These are phyloP conservation scores for Clarias laeviceps DNA, from an alignment of 2,797 vertebrate genomes.

Conservation along the genomic window DNA sequence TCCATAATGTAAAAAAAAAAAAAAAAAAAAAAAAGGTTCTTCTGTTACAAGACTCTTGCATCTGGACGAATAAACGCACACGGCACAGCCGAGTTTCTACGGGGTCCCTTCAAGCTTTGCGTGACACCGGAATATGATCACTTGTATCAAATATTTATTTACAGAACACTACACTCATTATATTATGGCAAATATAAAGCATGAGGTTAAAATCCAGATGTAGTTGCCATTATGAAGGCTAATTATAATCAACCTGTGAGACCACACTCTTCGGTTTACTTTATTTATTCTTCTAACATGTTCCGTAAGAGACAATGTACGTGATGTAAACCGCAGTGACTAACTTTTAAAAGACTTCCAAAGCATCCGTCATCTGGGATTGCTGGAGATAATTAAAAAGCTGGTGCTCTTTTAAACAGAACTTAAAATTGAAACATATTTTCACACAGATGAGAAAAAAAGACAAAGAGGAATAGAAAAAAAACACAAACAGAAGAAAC, in stretches of 20 bases:
- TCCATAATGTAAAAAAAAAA: neutral
- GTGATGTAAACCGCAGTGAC: slow-evolving; percentile 12
- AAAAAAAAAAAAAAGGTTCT: neutral
- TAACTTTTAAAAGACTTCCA: neutral
- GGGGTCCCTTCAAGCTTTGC: neutral
- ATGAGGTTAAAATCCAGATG: slow-evolving; percentile 8
- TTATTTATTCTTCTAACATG: neutral
- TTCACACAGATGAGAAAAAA: slow-evolving; percentile 1
- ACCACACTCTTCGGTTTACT: slow-evolving; percentile 23
- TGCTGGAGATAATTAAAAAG: slow-evolving; percentile 8
- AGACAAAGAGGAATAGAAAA: too few relatives aligned
- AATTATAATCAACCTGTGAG: slow-evolving; percentile 12
- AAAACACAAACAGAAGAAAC: neutral
- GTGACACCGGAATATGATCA: neutral
- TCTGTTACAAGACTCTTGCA: neutral
- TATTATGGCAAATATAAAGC: neutral
- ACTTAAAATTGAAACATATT: slow-evolving; percentile 8
- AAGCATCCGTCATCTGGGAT: neutral
- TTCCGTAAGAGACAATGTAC: slow-evolving; percentile 7
- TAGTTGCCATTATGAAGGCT: neutral
- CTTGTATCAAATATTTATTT: slow-evolving; percentile 17
- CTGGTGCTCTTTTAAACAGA: slow-evolving; percentile 1
- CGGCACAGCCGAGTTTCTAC: neutral
- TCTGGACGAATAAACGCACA: neutral
- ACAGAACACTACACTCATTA: neutral